Base-by-base conservation (phyloP, 2,797 vertebrate species). In the Bovichtus variegatus region DNA sequence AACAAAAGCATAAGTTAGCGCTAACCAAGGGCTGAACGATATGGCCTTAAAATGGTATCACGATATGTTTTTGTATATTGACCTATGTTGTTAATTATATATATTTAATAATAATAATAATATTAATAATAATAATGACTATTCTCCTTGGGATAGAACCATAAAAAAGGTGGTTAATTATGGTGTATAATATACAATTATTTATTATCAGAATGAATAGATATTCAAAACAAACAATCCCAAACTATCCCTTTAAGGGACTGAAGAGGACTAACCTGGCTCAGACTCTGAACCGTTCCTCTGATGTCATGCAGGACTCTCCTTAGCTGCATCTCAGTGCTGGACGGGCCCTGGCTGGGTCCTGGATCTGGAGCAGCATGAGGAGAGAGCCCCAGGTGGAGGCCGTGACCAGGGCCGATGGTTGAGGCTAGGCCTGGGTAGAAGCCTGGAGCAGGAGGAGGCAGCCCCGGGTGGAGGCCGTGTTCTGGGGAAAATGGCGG, bases 301-400 rank as follows among this genome's bases (percentile, higher is more conserved):
- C 96, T 93, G 89, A 99, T 99, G 59, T 99, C 98, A 1, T 99
- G 97, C 19, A 99, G 93, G 27, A 99, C 98, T 83, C 95, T 95
- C 66, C 96, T 95, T 34, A 99, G 91, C 85, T 99, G 98, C 97
- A 98, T 97, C 92, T 99, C 98, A 1, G 97, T 95, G 43, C 94
- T 95, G 57, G 97, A 96, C 1, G 95, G 95, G 0, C 41, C 87
- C 73, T 85, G 93, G 41, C 29, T 27, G 4, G 29, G 43, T 60
- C 64, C 82, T 29, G 38, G 41, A 31, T 53, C 59, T 11, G 13
- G 38, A 49, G 65, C 50, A 38, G 59, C 43, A 40, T 61, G 23
- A 64, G 71, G 36, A 44, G 36, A 1, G 21, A 70, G 41, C 6
- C 78, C 81, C 0, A 44, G 67, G 25, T 83, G 58, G 23, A 84